These are phyloP conservation scores for Cotesia glomerata DNA, from an alignment of 1,140 invertebrate species.

Conservation along the genomic window DNA sequence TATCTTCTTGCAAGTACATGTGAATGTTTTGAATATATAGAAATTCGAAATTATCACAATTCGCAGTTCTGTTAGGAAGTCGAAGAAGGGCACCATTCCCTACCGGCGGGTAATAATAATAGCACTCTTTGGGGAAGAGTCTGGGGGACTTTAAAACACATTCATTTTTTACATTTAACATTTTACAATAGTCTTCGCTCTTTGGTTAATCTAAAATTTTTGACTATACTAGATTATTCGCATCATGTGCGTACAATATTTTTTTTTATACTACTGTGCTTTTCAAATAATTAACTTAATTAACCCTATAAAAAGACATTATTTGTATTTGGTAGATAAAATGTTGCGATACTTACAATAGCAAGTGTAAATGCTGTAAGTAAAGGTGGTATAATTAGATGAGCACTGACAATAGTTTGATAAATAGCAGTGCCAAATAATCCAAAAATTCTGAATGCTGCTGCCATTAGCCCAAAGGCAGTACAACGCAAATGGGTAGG, in stretches of 20 bases:
- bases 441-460: slow-evolving; percentile 49
- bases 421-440: slow-evolving; percentile 52
- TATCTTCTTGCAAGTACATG: too few species aligned
- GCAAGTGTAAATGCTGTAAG: slow-evolving; percentile 49
- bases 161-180: too few species aligned
- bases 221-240: too few species aligned
- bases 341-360: slow-evolving; percentile 50
- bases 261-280: not conserved
- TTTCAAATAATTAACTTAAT: not conserved
- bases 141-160: too few species aligned
- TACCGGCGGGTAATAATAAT: too few species aligned
- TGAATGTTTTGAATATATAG: too few species aligned
- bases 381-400: slow-evolving; percentile 50
- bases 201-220: too few species aligned
- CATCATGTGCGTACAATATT: not conserved
- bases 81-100: too few species aligned
- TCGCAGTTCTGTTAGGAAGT: too few species aligned
- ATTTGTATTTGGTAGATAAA: slow-evolving; percentile 55
- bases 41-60: too few species aligned
- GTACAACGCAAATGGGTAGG: slow-evolving; percentile 56
- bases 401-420: slow-evolving; percentile 48
- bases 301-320: slow-evolving; percentile 51
- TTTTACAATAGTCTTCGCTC: too few species aligned
- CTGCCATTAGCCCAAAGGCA: slow-evolving; percentile 54
- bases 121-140: too few species aligned